Evolutionary conservation across 1,140 invertebrate species (phyloP), one percentile per base, ranked within the genome.

Genomic region (Branchinecta lynchi): DNA sequence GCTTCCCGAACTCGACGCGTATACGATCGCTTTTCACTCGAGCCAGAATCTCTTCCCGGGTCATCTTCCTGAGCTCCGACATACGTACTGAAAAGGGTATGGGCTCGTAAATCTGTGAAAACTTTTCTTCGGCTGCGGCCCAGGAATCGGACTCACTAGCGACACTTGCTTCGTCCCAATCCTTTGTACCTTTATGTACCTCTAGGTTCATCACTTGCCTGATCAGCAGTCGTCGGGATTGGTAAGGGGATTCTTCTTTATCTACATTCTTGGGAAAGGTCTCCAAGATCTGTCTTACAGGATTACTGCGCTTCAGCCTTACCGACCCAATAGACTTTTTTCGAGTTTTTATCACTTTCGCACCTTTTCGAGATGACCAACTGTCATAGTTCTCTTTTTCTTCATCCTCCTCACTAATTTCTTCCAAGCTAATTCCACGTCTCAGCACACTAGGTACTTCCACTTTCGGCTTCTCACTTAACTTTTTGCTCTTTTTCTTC

Each of bases 51-150:
- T 75, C 69, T 8, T 74, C 70, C 43, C 71, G 71, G 12, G 69
- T 68, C 75, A 75, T 75, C 20, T 69, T 70, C 10, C 70, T 65
- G 71, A 72, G 74, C 9, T 72, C 69, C n/a, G 72, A 71, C 72
- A 73, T 73, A 17, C 65, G 66, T 15, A 75, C 69, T 17, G 68
- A 21, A 44, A 71, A 72, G 6, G 75, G 75, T 46, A 77, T 74
- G 9, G 76, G 76, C 69, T 77, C 75, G 68, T 76, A 77, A 8
- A 75, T 71, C 43, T 70, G 67, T 32, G 75, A 71, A 70, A 77
- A 77, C 60, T 74, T 75, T 69, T 77, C 74, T 67, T 77, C 76
- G 9, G 75, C 68, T 44, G 75, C 76, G 7, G 70, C 67, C 76
- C 76, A 76, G 7, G 76, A 76, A 66, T 76, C 76, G 45, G 71